Percentiles rank a stretch among this genome's conserved stretches.
Conservation (phyloP, 2,113 vertebrate genomes). For the Pterocles orientalis region DNA sequence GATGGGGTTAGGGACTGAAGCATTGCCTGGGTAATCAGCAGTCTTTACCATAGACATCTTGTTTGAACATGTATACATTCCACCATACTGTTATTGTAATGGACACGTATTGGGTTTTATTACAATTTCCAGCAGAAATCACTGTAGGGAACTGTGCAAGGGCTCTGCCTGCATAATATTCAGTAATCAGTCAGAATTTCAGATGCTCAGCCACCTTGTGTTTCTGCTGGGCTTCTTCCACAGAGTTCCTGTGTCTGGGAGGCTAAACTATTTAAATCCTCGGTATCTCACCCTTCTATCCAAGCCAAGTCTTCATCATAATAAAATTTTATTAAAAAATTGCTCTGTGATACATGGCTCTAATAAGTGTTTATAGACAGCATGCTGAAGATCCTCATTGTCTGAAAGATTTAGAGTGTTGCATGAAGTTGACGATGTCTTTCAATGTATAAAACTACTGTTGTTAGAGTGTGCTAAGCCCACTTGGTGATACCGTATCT, state of each 20-base stretch:
- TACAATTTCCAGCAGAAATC: neutral
- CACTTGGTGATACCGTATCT: neutral
- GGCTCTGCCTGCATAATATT: neutral
- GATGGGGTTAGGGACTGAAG: neutral
- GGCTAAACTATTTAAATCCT: neutral
- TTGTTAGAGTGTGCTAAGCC: neutral
- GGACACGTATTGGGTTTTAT: neutral
- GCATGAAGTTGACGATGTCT: neutral
- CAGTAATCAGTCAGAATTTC: neutral
- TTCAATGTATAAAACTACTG: neutral
- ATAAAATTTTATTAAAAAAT: neutral
- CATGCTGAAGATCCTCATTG: neutral
- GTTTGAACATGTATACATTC: neutral
- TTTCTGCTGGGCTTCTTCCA: conserved; percentile 16
- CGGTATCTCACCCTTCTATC: neutral
- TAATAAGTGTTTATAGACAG: neutral
- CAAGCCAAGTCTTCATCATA: neutral
- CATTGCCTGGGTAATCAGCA: neutral
- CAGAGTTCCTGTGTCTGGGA: neutral
- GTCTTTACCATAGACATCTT: neutral
- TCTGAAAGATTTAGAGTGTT: neutral
- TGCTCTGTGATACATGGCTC: neutral
- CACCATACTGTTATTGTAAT: neutral
- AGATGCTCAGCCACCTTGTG: neutral
- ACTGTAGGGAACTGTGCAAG: neutral